Evolutionary conservation across 1,140 invertebrate genomes (phyloP).

Genomic region (Ectropis grisescens): DNA sequence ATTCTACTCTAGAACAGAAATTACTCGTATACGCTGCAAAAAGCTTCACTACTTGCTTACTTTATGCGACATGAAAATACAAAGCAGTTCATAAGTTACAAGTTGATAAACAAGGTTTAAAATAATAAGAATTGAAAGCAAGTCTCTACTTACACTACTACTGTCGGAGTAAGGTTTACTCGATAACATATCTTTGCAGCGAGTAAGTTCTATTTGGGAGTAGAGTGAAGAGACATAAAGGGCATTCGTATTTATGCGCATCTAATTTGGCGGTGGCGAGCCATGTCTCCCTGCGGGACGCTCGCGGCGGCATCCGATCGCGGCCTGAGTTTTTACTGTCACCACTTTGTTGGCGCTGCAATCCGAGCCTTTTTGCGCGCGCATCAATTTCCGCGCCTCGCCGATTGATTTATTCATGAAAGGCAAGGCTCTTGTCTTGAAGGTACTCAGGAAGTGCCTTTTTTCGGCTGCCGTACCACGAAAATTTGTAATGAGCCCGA

Average conservation of each 20-base stretch:
- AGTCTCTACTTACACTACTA: no score
- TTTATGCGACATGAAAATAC: no score
- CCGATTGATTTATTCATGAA: conserved; percentile 68
- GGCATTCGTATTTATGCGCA: conserved; percentile 62
- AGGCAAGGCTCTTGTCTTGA: conserved; percentile 45
- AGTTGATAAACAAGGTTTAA: no score
- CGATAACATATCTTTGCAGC: no score
- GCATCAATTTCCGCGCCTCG: conserved; percentile 67
- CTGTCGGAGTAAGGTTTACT: no score
- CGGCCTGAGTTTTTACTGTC: conserved; percentile 51
- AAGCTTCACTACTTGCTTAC: no score
- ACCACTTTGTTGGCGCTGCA: conserved; percentile 60
- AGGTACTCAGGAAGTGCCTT: conserved; percentile 63
- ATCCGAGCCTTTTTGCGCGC: conserved; percentile 55
- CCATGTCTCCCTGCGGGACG: conserved; percentile 34
- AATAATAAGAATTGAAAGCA: no score
- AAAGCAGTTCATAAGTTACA: no score
- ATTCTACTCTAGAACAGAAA: no score
- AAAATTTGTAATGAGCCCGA: conserved; percentile 67
- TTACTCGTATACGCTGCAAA: no score
- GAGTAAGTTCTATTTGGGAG: no score
- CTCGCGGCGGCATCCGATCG: conserved; percentile 37
- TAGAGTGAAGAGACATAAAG: no score
- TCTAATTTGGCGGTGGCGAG: conserved; percentile 50
- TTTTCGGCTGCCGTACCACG: conserved; percentile 51